Base-by-base conservation (phyloP, 2,797 vertebrate species). In the Alauda arvensis region DNA sequence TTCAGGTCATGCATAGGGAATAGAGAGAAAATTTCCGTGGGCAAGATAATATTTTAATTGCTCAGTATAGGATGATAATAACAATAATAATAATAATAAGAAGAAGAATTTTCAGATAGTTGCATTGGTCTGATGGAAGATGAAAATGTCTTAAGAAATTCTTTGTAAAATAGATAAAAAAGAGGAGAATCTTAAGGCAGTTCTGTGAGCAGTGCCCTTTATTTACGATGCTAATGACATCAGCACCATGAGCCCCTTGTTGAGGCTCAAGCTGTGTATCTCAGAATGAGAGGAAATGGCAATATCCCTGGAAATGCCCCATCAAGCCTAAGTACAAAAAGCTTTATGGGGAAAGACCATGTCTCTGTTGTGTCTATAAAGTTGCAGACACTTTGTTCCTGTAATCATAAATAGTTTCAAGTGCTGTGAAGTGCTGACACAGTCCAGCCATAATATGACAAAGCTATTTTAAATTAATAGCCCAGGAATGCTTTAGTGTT, bases 271-370 rank as follows among this genome's bases (percentile, higher is more conserved):
- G 91, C 62, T 78, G 65, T 75, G 55, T 56, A 71, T 72, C 49
- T 80, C 46, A 15, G 69, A 53, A 68, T 37, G 77, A 90, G 79
- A 92, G 91, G 85, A 94, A 94, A 88, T 92, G 57, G 49, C 90
- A 87, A 46, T 31, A 33, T 85, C 69, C 45, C 84, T 95, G 79
- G 63, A 88, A 94, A 70, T 78, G 76, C 87, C 60, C n/a, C 90
- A 83, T 83, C 84, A 68, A 86, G 59, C 19, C 72, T 14, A 37
- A 90, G 87, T 52, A 86, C 93, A 91, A 80, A 90, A 75, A 95
- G 49, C 45, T 82, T 91, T 77, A 79, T 1, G 0, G 81, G 77
- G 74, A 77, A 53, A 53, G 53, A 46, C 79, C 75, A 0, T 71
- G 62, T 80, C 49, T 85, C 66, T 83, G 79, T 90, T 26, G 1